Conservation (phyloP, 2,797 vertebrate species). For the Manis crassicaudata region DNA sequence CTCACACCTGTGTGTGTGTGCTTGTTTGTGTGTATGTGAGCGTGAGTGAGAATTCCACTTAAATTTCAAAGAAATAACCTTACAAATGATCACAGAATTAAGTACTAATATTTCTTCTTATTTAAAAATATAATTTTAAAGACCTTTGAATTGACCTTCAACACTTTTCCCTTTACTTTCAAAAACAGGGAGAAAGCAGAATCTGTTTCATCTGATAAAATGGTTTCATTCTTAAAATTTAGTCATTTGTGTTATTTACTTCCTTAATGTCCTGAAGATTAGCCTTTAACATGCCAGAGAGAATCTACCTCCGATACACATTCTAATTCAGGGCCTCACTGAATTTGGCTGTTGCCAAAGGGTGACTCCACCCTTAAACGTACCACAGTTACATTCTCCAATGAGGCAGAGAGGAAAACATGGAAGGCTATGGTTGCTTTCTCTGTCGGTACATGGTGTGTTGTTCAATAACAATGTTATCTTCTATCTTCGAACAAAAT, state of each 20-base stretch:
- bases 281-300: neutral
- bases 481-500: neutral
- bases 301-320: neutral
- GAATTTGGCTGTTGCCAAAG: neutral
- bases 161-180: neutral
- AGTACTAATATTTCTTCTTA: slow-evolving; percentile 61
- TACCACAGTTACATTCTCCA: neutral
- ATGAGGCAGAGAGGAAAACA: neutral
- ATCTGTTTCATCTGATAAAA: neutral
- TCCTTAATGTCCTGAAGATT: neutral
- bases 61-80: slow-evolving; percentile 81
- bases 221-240: slow-evolving; percentile 12
- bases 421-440: neutral
- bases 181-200: neutral
- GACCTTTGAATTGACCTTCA: neutral
- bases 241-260: neutral
- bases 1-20: slow-evolving; percentile 84
- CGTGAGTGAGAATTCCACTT: slow-evolving; percentile 43
- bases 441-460: neutral
- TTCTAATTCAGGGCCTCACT: neutral
- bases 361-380: neutral
- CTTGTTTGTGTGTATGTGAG: slow-evolving; percentile 70
- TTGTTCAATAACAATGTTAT: neutral
- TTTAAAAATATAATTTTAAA: slow-evolving; percentile 62
- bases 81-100: slow-evolving; percentile 65